Base-by-base conservation (phyloP, 2,113 vertebrate genomes). In the Helogale parvula region DNA sequence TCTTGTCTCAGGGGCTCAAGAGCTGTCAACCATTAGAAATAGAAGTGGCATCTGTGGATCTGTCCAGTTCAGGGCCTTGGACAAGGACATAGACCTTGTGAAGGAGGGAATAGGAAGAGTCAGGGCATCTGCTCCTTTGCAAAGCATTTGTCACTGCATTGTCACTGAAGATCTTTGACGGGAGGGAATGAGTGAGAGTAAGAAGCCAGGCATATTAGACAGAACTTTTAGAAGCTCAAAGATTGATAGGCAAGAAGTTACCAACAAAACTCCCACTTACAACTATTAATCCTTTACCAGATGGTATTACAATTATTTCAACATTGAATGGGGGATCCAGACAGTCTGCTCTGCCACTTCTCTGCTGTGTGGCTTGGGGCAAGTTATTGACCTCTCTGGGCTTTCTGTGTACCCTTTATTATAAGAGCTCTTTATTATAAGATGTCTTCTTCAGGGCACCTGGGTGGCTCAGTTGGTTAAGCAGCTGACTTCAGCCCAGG, bases 361-460 rank as follows among this genome's bases (percentile, higher is more conserved):
- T 88, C 47, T n/a, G 25, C 63, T 87, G 21, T 54, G 90, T 81
- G 45, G 81, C 25, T 52, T 19, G 31, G 16, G 5, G 5, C n/a
- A 33, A 66, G 29, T 38, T 10, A 29, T 13, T 79, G 17, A 27
- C 77, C 27, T 87, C 47, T 60, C 45, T 88, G 85, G 68, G 19
- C n/a, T 79, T 52, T 17, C 63, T 0, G 0, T 5, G 0, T 33
- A 16, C 85, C 17, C 50, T 35, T 74, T 57, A 25, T 79, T 38
- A 14, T 57, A 52, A 88, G 35, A 87, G 31, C 13, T 8, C 52
- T 54, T 57, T 69, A 60, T 60, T 23, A 60, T 60, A 21, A 3
- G 8, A 10, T 89, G 12, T 19, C 21, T 38, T 84, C 10, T 41
- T 41, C 41, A 41, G 41, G 41, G 41, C 41, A 41, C 41, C 41